Percentiles rank a stretch among this genome's conserved stretches.
Conservation (phyloP, 2,888 invertebrate species). For the Clostera curtula region DNA sequence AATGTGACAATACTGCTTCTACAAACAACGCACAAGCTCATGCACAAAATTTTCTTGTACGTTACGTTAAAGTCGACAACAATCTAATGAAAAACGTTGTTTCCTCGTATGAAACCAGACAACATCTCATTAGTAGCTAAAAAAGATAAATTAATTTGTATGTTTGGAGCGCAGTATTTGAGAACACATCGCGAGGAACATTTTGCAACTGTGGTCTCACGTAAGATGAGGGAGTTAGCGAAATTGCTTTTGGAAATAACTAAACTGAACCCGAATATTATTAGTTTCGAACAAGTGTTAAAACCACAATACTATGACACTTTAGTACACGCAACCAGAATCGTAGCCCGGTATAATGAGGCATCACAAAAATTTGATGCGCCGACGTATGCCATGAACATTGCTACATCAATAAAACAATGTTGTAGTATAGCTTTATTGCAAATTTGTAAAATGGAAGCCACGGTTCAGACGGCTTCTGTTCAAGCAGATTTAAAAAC, state of each 20-base stretch:
- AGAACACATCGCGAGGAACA: conserved; percentile 20
- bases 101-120: conserved; percentile 19
- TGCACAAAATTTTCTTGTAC: conserved; percentile 24
- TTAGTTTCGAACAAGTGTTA: conserved; percentile 3
- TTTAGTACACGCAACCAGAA: conserved; percentile 4
- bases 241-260: conserved; percentile 1
- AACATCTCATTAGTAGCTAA: conserved; percentile 20
- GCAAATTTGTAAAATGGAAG: conserved; percentile 6
- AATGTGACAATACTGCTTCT: conserved; percentile 6
- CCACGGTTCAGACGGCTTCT: conserved; percentile 4
- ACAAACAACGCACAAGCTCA: conserved; percentile 20
- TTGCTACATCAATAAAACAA: conserved; percentile 14
- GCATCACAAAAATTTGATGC: conserved; percentile 3
- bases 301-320: conserved; percentile 4
- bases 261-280: conserved; percentile 5
- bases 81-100: conserved; percentile 24
- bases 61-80: conserved; percentile 24
- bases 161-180: conserved; percentile 16
- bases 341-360: conserved; percentile 3
- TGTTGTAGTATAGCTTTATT: conserved; percentile 16
- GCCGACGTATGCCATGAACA: conserved; percentile 18
- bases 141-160: conserved; percentile 16
- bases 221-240: conserved; percentile 24
- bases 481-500: conserved; percentile 17
- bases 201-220: conserved; percentile 17